phyloP scores from a whole-genome alignment of 2,888 invertebrate species.

The Drosophila peninsularis region DNA sequence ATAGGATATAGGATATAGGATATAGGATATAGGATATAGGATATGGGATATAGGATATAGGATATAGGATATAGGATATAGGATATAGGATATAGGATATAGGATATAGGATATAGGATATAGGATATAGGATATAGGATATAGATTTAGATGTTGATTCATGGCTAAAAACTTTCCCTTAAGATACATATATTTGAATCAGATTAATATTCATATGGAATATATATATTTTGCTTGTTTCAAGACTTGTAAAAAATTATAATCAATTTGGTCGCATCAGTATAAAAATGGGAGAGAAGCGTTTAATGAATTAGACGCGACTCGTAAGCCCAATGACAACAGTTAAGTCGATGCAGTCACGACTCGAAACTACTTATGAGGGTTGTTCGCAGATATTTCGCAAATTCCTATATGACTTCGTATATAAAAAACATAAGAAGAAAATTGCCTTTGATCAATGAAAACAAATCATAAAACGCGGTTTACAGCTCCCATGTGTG shows the following conservation, averaged over 20 bases:
- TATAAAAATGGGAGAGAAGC: conserved; percentile 24
- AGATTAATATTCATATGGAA: too few relatives aligned
- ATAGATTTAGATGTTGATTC: too few relatives aligned
- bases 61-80: too few relatives aligned
- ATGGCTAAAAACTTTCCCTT: too few relatives aligned
- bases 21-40: too few relatives aligned
- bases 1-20: too few relatives aligned
- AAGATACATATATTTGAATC: too few relatives aligned
- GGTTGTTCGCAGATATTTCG: conserved; percentile 40
- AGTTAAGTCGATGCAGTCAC: conserved; percentile 30
- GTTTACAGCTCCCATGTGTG: conserved; percentile 85
- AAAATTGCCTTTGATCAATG: conserved; percentile 66
- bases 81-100: too few relatives aligned
- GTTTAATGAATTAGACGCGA: conserved; percentile 38
- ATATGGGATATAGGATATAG: too few relatives aligned
- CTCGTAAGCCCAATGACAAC: conserved; percentile 8
- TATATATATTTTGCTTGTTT: too few relatives aligned
- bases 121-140: too few relatives aligned
- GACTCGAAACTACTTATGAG: conserved; percentile 42
- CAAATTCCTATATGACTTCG: conserved; percentile 24
- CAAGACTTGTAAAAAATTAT: conserved; percentile 11
- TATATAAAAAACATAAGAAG: neutral
- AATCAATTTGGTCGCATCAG: conserved; percentile 20
- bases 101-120: too few relatives aligned
- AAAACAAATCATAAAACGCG: conserved; percentile 84